Percentiles rank a stretch among this genome's conserved stretches.
Evolutionary conservation across 1,140 invertebrate genomes (phyloP).

Genomic region (Penaeus japonicus): DNA sequence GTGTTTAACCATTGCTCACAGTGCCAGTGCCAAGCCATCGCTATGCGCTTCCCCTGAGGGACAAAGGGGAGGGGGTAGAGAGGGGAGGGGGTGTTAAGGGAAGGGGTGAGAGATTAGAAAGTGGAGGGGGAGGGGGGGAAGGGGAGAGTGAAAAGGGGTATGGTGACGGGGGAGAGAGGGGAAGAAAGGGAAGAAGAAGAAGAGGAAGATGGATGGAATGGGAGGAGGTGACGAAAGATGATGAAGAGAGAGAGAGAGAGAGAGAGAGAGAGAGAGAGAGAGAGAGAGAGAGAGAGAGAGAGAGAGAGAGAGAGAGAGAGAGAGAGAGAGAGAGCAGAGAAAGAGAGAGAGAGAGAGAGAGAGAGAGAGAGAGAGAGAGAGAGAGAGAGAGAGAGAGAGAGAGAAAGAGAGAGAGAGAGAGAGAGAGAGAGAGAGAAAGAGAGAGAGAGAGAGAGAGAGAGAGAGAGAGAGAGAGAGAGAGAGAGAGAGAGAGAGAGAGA

Average conservation of each 20-base stretch:
- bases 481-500: not conserved
- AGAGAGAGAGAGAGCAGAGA: not conserved
- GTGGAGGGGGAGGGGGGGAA: not conserved
- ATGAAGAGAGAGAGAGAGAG: not conserved
- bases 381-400: not conserved
- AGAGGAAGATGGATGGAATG: not conserved
- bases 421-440: not conserved
- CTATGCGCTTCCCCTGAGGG: too few relatives aligned
- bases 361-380: not conserved
- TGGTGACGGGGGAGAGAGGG: not conserved
- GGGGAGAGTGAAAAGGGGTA: not conserved
- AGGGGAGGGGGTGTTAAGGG: not conserved
- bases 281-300: not conserved
- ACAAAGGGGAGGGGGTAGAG: not conserved
- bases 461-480: not conserved
- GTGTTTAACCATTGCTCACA: too few relatives aligned
- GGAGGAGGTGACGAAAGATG: not conserved
- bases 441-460: not conserved
- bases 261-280: not conserved
- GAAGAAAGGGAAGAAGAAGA: not conserved
- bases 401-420: not conserved
- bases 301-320: not conserved
- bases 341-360: not conserved
- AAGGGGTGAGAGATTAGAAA: not conserved
- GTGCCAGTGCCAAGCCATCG: too few relatives aligned